Conservation (phyloP, 2,888 invertebrate species). For the Aphodius granarius region DNA sequence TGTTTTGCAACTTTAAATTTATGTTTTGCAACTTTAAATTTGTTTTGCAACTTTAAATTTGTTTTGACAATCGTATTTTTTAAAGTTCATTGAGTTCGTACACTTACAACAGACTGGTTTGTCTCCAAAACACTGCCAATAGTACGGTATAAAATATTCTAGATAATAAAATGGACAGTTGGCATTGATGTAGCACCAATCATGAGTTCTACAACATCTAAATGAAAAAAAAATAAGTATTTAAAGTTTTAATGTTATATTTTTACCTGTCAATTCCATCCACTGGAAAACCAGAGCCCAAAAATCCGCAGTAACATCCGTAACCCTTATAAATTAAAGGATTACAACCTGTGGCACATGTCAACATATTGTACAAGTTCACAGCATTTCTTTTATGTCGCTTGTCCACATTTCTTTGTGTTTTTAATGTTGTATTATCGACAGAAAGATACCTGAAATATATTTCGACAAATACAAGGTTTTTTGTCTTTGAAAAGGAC, state of each 20-base stretch:
- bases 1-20: too few species aligned
- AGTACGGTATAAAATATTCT: conserved; percentile 84
- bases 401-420: neutral
- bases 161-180: conserved; percentile 75
- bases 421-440: neutral
- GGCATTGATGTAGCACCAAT: conserved; percentile 80
- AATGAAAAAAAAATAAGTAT: neutral
- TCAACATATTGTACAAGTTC: conserved; percentile 84
- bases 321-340: conserved; percentile 84
- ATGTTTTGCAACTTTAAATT: too few species aligned
- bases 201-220: conserved; percentile 83
- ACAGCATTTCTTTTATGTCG: conserved; percentile 73
- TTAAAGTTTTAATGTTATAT: neutral
- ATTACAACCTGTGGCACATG: conserved; percentile 83
- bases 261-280: conserved; percentile 78
- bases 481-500: too few species aligned
- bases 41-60: neutral
- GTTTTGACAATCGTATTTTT: neutral
- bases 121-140: conserved; percentile 82
- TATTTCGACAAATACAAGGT: too few species aligned
- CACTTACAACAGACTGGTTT: conserved; percentile 76
- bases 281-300: conserved; percentile 76
- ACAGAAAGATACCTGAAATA: neutral
- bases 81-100: too few species aligned
- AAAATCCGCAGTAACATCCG: conserved; percentile 88